Conservation (phyloP, 2,797 vertebrate species). For the Psittacula echo region DNA sequence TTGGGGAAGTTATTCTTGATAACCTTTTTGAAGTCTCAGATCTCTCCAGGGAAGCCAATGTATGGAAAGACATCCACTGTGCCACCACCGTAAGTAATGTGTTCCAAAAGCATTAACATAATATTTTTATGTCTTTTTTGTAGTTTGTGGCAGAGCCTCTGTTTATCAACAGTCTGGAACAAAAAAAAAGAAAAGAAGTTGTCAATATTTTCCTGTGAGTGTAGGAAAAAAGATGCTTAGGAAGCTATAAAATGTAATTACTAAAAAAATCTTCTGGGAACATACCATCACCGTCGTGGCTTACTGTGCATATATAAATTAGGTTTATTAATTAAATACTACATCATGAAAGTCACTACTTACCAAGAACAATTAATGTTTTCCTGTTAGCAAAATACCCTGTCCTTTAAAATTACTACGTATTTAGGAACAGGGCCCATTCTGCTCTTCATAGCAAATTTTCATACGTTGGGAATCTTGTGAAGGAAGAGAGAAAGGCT, state of each 20-base stretch:
- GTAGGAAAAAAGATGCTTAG: not conserved
- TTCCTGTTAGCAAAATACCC: not conserved
- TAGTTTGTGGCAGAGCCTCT: not conserved
- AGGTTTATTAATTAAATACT: constrained; percentile 4
- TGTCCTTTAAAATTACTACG: not conserved
- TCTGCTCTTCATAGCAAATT: not conserved
- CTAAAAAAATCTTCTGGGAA: constrained; percentile 7
- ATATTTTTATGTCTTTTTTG: constrained; percentile 32
- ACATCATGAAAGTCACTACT: not conserved
- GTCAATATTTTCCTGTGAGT: constrained; percentile 10
- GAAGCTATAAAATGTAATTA: constrained; percentile 14
- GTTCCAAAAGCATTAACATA: constrained; percentile 18
- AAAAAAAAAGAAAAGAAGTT: not conserved
- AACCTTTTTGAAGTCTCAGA: constrained; percentile 98
- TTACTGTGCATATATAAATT: not conserved
- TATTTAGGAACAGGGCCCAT: not conserved
- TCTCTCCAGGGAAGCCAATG: constrained; percentile 93
- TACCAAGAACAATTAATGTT: not conserved
- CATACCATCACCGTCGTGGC: not conserved
- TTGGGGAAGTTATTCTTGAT: constrained; percentile 97
- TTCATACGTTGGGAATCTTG: not conserved
- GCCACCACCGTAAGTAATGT: constrained; percentile 91
- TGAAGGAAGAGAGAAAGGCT: not conserved
- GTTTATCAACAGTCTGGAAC: not conserved
- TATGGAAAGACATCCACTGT: constrained; percentile 97